Evolutionary conservation across 2,888 invertebrate species (phyloP).

Genomic region (Cerceris ruficornis): DNA sequence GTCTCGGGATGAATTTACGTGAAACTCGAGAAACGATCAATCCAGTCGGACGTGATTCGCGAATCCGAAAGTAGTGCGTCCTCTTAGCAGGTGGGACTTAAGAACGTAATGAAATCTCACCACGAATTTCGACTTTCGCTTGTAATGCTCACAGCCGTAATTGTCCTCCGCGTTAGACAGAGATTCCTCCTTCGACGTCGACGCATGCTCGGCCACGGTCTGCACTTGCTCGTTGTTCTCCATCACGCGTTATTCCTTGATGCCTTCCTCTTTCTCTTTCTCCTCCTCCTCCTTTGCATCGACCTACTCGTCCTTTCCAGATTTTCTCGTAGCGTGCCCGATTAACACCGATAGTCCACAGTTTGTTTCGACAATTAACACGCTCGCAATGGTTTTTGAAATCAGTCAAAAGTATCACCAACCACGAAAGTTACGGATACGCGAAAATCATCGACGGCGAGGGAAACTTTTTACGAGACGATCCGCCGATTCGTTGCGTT

Average conservation of each 20-base stretch:
- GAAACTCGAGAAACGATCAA: not conserved
- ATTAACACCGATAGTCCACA: slow-evolving; percentile 42
- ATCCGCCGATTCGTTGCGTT: slow-evolving; percentile 27
- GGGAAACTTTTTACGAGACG: not conserved
- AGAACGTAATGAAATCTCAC: slow-evolving; percentile 83
- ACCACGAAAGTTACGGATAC: not conserved
- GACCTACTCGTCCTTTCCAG: slow-evolving; percentile 57
- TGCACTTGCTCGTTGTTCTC: slow-evolving; percentile 49
- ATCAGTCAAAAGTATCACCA: slow-evolving; percentile 23
- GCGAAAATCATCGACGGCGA: not conserved
- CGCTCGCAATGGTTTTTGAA: slow-evolving; percentile 41
- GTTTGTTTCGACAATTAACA: slow-evolving; percentile 59
- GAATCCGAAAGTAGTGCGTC: not conserved
- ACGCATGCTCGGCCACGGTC: slow-evolving; percentile 45
- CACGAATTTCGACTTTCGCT: slow-evolving; percentile 92
- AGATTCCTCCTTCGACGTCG: slow-evolving; percentile 52
- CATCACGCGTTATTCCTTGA: slow-evolving; percentile 43
- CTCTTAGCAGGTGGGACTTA: slow-evolving; percentile 7
- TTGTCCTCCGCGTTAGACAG: slow-evolving; percentile 58
- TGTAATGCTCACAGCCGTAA: slow-evolving; percentile 91
- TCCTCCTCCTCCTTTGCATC: slow-evolving; percentile 55
- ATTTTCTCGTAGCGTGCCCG: slow-evolving; percentile 43
- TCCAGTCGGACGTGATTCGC: not conserved
- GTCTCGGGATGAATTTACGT: not conserved
- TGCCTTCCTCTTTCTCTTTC: slow-evolving; percentile 51